Evolutionary conservation across 2,113 vertebrate genomes (phyloP), one percentile per base, ranked within the genome.

Genomic region (Dicrurus megarhynchus): DNA sequence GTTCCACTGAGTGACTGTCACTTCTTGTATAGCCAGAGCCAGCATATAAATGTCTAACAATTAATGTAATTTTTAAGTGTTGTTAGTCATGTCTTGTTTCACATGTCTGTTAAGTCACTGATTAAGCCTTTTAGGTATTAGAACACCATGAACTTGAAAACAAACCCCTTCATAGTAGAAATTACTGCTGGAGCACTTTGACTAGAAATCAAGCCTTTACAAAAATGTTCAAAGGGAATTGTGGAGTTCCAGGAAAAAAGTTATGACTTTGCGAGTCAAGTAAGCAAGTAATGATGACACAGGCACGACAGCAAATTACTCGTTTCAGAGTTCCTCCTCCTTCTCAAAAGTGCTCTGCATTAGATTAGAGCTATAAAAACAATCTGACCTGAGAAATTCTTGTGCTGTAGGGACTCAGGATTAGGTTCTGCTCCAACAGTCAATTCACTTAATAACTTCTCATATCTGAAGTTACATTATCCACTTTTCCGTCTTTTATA

Each of bases 381-480:
- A 94, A 30, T 73, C n/a, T 74, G 55, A 91, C 52, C 50, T 50
- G 47, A 73, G 69, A 91, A 67, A 89, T 63, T 57, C 76, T 97
- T 2, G 0, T 95, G 46, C 60, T 88, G 10, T 65, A 91, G 47
- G 64, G 53, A 53, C 26, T 46, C 41, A 92, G 74, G 88, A 76
- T 95, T 84, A 90, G 37, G 8, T 87, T 49, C 56, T 79, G 77
- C 57, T 76, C 56, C 41, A 90, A 24, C n/a, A 84, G 67, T 76
- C 87, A 93, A 70, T 93, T 95, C 81, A 52, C 16, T 84, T 94
- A 96, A 87, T 93, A 91, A 84, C 46, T 83, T 70, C 63, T 87
- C 68, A 68, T 68, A 44, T 80, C 78, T 97, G 76, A 96, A 97
- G 95, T 80, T 96, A 60, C 41, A 86, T 94, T 92, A 91, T 94